Percentiles rank a stretch among this genome's conserved stretches.
These are phyloP conservation scores for Aurelia aurita complex sp. Pacific DNA, from an alignment of 30 jellyfish, hydroid and myxozoan genomes.

Conservation along the genomic window DNA sequence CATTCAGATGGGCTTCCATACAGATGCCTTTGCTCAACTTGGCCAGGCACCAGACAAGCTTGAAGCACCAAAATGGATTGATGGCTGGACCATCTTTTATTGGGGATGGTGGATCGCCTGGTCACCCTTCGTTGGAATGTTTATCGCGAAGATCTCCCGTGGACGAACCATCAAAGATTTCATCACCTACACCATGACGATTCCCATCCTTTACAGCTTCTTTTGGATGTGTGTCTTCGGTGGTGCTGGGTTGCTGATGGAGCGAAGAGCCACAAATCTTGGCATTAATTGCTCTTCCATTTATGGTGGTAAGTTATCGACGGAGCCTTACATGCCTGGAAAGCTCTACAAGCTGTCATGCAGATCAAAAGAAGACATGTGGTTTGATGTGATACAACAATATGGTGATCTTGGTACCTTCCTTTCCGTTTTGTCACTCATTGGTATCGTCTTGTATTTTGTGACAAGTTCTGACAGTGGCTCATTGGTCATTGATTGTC, in stretches of 20 bases:
- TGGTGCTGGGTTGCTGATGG: constrained; percentile 88
- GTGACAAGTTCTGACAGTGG: constrained; percentile 97
- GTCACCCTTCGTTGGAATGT: constrained; percentile 98
- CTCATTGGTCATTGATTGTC: constrained; percentile 89
- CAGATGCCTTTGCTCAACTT: constrained; percentile 96
- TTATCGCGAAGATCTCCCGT: constrained; percentile 92
- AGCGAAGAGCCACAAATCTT: constrained; percentile 70
- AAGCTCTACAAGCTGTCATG: constrained; percentile 65
- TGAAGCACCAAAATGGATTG: constrained; percentile 84
- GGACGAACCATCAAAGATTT: constrained; percentile 93
- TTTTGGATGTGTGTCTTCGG: constrained; percentile 93
- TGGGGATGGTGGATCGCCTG: constrained; percentile 99
- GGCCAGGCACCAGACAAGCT: constrained; percentile 85
- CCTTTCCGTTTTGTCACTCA: constrained; percentile 77
- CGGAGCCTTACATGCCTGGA: too few species aligned
- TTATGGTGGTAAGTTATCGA: constrained; percentile 6
- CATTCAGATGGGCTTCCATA: constrained; percentile 90
- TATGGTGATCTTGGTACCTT: constrained; percentile 84
- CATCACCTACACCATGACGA: constrained; percentile 82
- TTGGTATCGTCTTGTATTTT: constrained; percentile 84
- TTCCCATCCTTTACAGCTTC: constrained; percentile 79
- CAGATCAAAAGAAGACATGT: constrained; percentile 78
- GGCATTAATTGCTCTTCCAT: constrained; percentile 71
- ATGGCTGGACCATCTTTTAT: constrained; percentile 94
- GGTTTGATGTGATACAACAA: constrained; percentile 84